Conservation (phyloP, 1,140 invertebrate species). For the Drosophila varians region DNA sequence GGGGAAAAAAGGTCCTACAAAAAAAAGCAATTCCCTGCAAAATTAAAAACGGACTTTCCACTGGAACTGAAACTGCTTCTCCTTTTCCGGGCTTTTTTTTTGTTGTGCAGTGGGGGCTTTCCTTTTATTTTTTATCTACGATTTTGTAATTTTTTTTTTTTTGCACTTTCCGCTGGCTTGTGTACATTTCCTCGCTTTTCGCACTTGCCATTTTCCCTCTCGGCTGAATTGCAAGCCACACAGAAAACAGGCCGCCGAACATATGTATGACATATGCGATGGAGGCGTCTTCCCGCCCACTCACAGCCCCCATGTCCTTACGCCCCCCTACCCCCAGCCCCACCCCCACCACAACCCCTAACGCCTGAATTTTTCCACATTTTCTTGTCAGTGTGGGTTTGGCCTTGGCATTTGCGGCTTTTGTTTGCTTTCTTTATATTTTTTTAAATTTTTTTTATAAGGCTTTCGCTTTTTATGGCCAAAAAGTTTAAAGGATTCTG, state of each 20-base stretch:
- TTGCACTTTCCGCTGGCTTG: conserved; percentile 30
- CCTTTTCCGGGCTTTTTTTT: conserved; percentile 3
- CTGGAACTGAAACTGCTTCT: background rate
- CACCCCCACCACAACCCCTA: too few relatives aligned
- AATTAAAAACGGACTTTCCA: conserved; percentile 42
- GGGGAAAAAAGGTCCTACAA: too few relatives aligned
- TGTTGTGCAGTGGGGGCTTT: background rate
- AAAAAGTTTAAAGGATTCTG: background rate
- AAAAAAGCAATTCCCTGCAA: background rate
- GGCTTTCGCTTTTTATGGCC: background rate
- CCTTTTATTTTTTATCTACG: conserved; percentile 19
- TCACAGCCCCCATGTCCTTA: background rate
- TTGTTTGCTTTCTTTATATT: conserved; percentile 35
- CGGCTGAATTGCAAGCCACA: conserved; percentile 28
- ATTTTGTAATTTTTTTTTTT: conserved; percentile 24
- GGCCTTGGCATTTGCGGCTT: conserved; percentile 75
- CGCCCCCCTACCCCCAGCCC: background rate
- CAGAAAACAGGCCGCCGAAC: conserved; percentile 25
- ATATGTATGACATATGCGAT: conserved; percentile 43
- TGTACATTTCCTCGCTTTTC: conserved; percentile 27
- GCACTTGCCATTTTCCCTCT: conserved; percentile 19
- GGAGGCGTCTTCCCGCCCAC: conserved; percentile 8
- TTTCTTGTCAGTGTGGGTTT: conserved; percentile 34
- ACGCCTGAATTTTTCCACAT: background rate
- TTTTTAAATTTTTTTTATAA: background rate